Evolutionary conservation across 2,797 vertebrate species (phyloP).

Genomic region (Pseudomugil tenellus): DNA sequence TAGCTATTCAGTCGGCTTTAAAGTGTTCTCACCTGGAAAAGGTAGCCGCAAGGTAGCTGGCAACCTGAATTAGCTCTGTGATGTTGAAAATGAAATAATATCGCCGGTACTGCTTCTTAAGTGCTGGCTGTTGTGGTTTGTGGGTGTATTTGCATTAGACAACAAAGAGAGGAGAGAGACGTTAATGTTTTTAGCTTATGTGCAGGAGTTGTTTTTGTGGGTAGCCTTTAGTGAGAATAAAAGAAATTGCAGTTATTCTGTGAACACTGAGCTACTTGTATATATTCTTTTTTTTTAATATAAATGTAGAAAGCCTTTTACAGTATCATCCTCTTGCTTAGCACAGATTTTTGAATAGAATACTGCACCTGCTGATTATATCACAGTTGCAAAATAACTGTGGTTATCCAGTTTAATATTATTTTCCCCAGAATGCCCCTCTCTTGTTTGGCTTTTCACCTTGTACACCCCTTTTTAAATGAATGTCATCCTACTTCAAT

Average conservation of each 20-base stretch:
- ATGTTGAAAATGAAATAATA: slow-evolving; percentile 78
- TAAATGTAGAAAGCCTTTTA: not conserved
- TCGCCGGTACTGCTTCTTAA: slow-evolving; percentile 55
- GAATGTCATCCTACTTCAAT: slow-evolving; percentile 32
- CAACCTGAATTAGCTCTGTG: slow-evolving; percentile 81
- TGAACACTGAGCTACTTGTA: slow-evolving; percentile 8
- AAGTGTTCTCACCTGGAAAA: slow-evolving; percentile 80
- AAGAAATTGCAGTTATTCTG: slow-evolving; percentile 23
- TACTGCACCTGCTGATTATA: not conserved
- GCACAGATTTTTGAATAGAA: not conserved
- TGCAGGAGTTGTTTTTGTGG: slow-evolving; percentile 41
- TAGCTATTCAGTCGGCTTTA: slow-evolving; percentile 76
- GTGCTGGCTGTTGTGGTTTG: slow-evolving; percentile 42
- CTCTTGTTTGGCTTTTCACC: slow-evolving; percentile 1
- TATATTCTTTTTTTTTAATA: not conserved
- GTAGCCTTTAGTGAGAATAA: slow-evolving; percentile 30
- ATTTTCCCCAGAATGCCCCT: not conserved
- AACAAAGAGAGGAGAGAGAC: slow-evolving; percentile 23
- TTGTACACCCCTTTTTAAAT: slow-evolving; percentile 22
- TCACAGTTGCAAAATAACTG: not conserved
- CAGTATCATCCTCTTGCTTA: not conserved
- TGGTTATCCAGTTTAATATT: not conserved
- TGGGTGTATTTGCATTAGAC: slow-evolving; percentile 50
- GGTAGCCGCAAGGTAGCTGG: slow-evolving; percentile 81
- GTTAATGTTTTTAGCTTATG: slow-evolving; percentile 38